Percentiles rank a stretch among this genome's conserved stretches.
Evolutionary conservation across 2,888 invertebrate species (phyloP).

Genomic region (Lasioglossum morio): DNA sequence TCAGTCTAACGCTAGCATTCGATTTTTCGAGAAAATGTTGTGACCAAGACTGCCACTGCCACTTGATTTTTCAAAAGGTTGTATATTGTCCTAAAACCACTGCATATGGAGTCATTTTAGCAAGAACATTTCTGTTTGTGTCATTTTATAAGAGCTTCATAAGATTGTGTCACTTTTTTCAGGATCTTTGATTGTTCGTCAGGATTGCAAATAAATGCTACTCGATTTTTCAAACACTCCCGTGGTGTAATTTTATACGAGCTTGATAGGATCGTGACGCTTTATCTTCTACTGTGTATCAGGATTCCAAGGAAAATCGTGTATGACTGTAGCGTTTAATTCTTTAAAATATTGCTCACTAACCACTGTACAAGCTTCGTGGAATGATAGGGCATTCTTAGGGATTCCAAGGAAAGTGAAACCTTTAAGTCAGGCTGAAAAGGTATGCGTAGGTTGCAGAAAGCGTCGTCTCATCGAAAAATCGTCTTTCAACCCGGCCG

Average conservation of each 20-base stretch:
- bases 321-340: background rate
- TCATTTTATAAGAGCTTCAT: background rate
- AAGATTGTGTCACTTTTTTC: no score
- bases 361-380: background rate
- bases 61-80: background rate
- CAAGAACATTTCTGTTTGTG: background rate
- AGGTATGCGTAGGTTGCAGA: background rate
- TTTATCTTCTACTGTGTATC: background rate
- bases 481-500: background rate
- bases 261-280: background rate
- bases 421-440: background rate
- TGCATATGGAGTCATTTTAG: background rate
- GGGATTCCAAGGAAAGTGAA: background rate
- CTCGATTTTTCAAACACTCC: no score
- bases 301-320: background rate
- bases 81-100: background rate
- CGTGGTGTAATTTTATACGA: no score
- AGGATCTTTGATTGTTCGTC: no score
- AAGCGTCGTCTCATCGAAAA: background rate
- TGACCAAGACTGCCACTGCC: no score
- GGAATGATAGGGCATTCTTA: background rate
- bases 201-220: no score
- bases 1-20: background rate
- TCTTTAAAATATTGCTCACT: background rate
- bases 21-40: no score